These are phyloP conservation scores for Sylvia borin DNA, from an alignment of 2,797 vertebrate species.

Conservation along the genomic window DNA sequence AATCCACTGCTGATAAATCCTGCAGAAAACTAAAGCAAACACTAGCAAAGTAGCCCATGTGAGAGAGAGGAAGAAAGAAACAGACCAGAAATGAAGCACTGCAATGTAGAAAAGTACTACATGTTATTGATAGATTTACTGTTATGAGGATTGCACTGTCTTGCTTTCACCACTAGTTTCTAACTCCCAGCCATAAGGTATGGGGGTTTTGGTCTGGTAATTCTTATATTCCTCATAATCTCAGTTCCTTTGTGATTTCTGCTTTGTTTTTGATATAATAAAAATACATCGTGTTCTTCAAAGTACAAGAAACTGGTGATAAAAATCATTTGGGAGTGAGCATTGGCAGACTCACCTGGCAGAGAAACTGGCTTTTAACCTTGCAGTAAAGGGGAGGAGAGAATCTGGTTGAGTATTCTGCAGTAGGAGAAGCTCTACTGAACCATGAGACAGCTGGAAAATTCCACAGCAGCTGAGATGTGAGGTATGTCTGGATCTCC, in stretches of 20 bases:
- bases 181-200: neutral
- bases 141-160: neutral
- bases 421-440: neutral
- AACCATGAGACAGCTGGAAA: neutral
- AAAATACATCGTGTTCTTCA: neutral
- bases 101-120: neutral
- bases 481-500: neutral
- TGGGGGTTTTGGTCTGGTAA: neutral
- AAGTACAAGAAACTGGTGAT: neutral
- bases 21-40: neutral
- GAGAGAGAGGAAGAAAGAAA: neutral
- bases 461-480: neutral
- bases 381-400: neutral
- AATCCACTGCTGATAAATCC: slow-evolving; percentile 16
- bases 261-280: neutral
- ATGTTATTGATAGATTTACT: neutral
- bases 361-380: slow-evolving; percentile 2
- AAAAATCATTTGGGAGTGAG: neutral
- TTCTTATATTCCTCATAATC: neutral
- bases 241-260: neutral
- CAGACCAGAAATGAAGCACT: neutral
- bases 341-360: neutral
- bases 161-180: neutral
- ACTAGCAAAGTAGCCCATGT: neutral
- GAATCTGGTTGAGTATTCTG: neutral